Evolutionary conservation across 1,140 invertebrate genomes (phyloP), one percentile per base, ranked within the genome.

Genomic region (Ostrea denselamellosa): DNA sequence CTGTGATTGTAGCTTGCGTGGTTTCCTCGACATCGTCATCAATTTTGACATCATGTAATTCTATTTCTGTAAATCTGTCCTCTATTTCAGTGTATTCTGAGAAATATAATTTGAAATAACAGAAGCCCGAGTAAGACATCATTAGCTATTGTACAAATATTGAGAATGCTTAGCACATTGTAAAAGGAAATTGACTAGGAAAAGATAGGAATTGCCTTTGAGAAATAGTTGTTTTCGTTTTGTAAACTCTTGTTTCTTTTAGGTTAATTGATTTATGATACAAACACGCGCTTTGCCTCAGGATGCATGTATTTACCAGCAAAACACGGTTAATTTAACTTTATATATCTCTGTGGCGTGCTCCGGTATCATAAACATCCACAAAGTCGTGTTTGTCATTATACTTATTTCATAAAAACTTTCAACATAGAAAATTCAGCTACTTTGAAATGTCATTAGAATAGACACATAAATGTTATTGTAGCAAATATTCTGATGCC

Each of bases 51-150:
- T 77, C 68, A 34, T 34, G 8, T 77, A 77, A 14, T 34, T 77
- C 68, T 25, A 77, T 25, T 25, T 77, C 68, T 14, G 68, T 28
- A 17, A 77, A 77, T 28, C 68, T 77, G 28, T 77, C 68, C 22
- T 28, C 25, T 77, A 77, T 34, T 77, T 77, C 68, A 14, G 68
- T 28, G 28, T 77, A 77, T 77, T 77, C 68, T 77, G 25, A 44
- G 34, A 34, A 25, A 77, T 14, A 2, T 5, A 77, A 77, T 2
- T 14, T 28, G 28, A 7, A 77, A 10, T 77, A n/a, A 62, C 2
- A 19, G 56, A 62, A 62, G 19, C 17, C n/a, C 34, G 34, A 44
- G 5, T 1, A 44, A 44, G 5, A 44, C 34, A 44, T 44, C 5
- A 1, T 1, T 44, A 1, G 1, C 34, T 2, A 5, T 44, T 44